These are phyloP conservation scores for Sebastes elongatus DNA, from an alignment of 2,797 vertebrate species.

Conservation along the genomic window DNA sequence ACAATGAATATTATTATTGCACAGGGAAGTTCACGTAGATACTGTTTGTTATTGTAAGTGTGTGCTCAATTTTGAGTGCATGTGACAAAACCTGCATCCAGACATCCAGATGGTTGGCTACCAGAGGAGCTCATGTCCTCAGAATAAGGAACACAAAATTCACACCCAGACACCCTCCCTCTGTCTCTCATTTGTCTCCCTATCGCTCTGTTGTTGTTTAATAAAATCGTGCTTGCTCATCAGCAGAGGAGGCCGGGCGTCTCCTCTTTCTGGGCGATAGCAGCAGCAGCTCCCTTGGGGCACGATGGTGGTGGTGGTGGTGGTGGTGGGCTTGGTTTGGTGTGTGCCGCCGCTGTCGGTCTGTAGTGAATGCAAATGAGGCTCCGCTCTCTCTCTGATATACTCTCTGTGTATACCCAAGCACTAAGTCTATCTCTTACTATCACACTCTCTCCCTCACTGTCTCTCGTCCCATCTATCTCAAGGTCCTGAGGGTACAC, in stretches of 20 bases:
- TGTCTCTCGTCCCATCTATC: slow-evolving; percentile 45
- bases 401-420: slow-evolving; percentile 30
- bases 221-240: slow-evolving; percentile 67
- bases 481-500: slow-evolving; percentile 59
- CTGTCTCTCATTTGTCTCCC: slow-evolving; percentile 32
- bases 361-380: slow-evolving; percentile 76
- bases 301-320: neutral
- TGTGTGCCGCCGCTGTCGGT: slow-evolving; percentile 30
- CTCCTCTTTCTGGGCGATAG: slow-evolving; percentile 45
- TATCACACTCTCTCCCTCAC: slow-evolving; percentile 33
- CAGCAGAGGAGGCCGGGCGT: slow-evolving; percentile 43
- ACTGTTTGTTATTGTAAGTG: neutral
- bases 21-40: neutral
- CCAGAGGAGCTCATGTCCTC: slow-evolving; percentile 45
- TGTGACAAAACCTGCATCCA: slow-evolving; percentile 2
- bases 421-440: slow-evolving; percentile 30
- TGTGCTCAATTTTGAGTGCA: neutral
- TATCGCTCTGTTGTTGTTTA: slow-evolving; percentile 47
- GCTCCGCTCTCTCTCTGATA: slow-evolving; percentile 37
- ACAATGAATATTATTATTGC: neutral
- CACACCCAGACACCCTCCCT: slow-evolving; percentile 18
- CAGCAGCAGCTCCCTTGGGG: slow-evolving; percentile 48
- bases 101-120: slow-evolving; percentile 30
- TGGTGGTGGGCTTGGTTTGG: slow-evolving; percentile 37
- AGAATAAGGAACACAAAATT: slow-evolving; percentile 20